Evolutionary conservation across 2,113 vertebrate genomes (phyloP), one percentile per base, ranked within the genome.

Genomic region (Ceyx margarethae): DNA sequence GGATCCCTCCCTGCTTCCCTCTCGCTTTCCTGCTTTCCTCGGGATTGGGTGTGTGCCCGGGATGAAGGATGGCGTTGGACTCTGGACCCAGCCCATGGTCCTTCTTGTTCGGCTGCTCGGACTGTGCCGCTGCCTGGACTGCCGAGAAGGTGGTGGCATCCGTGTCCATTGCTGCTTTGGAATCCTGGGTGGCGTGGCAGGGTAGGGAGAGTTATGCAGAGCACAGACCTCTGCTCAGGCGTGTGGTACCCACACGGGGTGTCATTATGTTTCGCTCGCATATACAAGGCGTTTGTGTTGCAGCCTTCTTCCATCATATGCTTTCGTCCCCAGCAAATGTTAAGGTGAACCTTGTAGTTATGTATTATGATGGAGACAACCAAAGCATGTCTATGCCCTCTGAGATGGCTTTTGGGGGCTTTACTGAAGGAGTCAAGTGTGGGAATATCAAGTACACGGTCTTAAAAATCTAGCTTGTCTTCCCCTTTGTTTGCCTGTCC

Each of bases 261-360:
- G 16, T 19, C 20, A 0, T 3, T 15, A 0, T 0, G 12, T 45
- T 45, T n/a, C 5, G 5, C 29, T 15, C 3, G 2, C 26, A 62
- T 15, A 1, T 0, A 1, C 15, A 28, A 28, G 33, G 22, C 35
- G 48, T 9, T 43, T 5, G 64, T 15, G 25, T 16, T 12, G 45
- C 21, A 61, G 67, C 50, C 45, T 82, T 22, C 29, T n/a, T 76
- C 16, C 48, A n/a, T 28, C 6, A 2, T 58, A 35, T 3, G 29
- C 60, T 71, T 42, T 35, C 18, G 6, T 35, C 31, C 50, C 31
- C 45, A 58, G 40, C 14, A 2, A 22, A 8, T 2, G 26, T 19
- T 20, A 56, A 53, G 35, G 37, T 22, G 67, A 61, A 26, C 29
- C 15, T 18, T 40, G 33, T 22, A 28, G 33, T 50, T 69, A 12